Base-by-base conservation (phyloP, 2,888 invertebrate genomes). In the Cantharis flavilabris region DNA sequence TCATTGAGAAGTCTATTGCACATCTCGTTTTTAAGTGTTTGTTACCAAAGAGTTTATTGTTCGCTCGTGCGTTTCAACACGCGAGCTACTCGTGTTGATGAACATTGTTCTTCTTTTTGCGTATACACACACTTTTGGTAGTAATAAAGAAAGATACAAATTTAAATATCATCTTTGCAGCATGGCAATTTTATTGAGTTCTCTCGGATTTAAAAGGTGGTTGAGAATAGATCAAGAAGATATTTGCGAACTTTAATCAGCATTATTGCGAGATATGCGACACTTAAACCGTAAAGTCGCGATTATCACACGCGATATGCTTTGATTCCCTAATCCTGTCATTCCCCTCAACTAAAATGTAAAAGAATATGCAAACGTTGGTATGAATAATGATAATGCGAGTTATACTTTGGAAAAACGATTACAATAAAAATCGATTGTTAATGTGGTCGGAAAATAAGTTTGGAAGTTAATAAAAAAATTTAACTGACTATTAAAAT, bases 281-380 rank as follows among this genome's bases (percentile, higher is more conserved):
- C 81, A 81, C 82, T 83, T 82, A 80, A 84, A 85, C 84, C 85
- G 84, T 86, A 86, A 86, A 86, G 84, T 84, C 81, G 82, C 84
- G 86, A 86, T 86, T 86, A 86, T 86, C 86, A 83, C 85, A 83
- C 82, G 81, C 85, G 86, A 85, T 85, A 85, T 85, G 84, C 82
- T 84, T 83, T 84, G 84, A 86, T 85, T 86, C 83, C 83, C 76
- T 81, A 83, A 83, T 82, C 83, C 81, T 73, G 73, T 76, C 75
- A 67, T 75, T 75, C 74, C 79, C 77, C 78, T 76, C 72, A 75
- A 73, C 71, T 67, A 63, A 73, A 62, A 76, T 72, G 71, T 72
- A 76, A 70, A 78, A 77, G 75, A 80, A 78, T 75, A 79, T 75
- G 72, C 69, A 75, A 70, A 67, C 63, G 49, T 65, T 69, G 75